Evolutionary conservation across 2,888 invertebrate species (phyloP).

Genomic region (Julus scandinavius): DNA sequence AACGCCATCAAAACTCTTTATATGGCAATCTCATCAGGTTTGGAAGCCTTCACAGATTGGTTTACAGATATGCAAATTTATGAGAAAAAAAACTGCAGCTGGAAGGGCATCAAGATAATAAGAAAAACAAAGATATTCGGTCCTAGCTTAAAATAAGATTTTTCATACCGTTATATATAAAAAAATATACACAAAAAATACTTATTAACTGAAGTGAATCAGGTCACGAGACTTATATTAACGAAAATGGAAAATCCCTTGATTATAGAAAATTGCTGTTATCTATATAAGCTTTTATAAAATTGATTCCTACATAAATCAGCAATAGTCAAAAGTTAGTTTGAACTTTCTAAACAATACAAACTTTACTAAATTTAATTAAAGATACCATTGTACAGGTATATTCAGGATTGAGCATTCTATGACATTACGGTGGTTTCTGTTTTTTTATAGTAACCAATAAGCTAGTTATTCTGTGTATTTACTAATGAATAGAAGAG

Average conservation of each 20-base stretch:
- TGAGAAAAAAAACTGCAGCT: background rate
- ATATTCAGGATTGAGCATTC: no score
- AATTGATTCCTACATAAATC: no score
- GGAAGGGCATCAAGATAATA: background rate
- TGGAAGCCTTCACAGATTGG: background rate
- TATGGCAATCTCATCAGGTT: constrained; percentile 34
- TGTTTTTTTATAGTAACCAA: no score
- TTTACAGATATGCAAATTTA: constrained; percentile 16
- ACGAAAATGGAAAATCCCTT: background rate
- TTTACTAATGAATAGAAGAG: no score
- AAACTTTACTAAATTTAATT: no score
- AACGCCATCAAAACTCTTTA: constrained; percentile 16
- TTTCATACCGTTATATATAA: background rate
- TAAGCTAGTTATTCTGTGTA: no score
- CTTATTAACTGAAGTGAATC: constrained; percentile 2
- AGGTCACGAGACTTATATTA: background rate
- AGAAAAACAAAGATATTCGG: constrained; percentile 12
- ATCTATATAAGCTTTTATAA: no score
- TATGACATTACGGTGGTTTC: no score
- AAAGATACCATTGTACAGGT: no score
- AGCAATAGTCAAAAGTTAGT: no score
- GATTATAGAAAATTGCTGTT: background rate
- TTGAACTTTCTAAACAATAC: no score
- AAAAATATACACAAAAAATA: background rate
- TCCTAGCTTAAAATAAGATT: background rate